Evolutionary conservation across 2,113 vertebrate genomes (phyloP).

Genomic region (Lampris megalopsis): DNA sequence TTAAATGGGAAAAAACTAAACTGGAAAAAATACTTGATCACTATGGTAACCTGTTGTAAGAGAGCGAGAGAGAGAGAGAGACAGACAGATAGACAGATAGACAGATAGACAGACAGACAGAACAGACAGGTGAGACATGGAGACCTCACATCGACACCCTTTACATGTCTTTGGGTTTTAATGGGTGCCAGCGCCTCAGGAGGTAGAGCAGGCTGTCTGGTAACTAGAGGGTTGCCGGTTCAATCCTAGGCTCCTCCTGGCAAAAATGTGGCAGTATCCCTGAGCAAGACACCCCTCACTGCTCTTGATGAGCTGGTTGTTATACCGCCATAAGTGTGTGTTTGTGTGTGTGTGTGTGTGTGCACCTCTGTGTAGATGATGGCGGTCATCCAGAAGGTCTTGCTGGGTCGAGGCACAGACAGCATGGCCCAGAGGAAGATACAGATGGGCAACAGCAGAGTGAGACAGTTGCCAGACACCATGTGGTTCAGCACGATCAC

Average conservation of each 20-base stretch:
- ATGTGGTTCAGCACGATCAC: slow-evolving; percentile 96
- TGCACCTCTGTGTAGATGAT: slow-evolving; percentile 94
- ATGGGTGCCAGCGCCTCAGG: too few species aligned
- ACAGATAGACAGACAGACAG: too few species aligned
- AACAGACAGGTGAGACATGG: too few species aligned
- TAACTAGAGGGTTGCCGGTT: too few species aligned
- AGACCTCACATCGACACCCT: too few species aligned
- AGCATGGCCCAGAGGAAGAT: slow-evolving; percentile 96
- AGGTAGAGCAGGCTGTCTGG: too few species aligned
- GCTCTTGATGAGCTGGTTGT: too few species aligned
- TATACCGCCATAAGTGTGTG: not conserved
- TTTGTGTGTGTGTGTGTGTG: not conserved
- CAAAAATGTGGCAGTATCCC: too few species aligned
- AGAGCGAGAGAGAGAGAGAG: not conserved
- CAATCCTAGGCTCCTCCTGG: too few species aligned
- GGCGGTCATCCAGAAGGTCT: slow-evolving; percentile 96
- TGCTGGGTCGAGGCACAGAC: slow-evolving; percentile 92
- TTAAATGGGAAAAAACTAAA: slow-evolving; percentile 97
- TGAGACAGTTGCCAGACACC: slow-evolving; percentile 92
- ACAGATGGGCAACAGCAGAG: slow-evolving; percentile 90
- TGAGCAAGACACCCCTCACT: too few species aligned
- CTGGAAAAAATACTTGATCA: slow-evolving; percentile 97
- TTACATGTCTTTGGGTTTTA: too few species aligned
- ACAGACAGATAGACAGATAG: not conserved
- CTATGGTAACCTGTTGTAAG: slow-evolving; percentile 87